Conservation (phyloP, 1,140 invertebrate species). For the Drosophila chauvacae region DNA sequence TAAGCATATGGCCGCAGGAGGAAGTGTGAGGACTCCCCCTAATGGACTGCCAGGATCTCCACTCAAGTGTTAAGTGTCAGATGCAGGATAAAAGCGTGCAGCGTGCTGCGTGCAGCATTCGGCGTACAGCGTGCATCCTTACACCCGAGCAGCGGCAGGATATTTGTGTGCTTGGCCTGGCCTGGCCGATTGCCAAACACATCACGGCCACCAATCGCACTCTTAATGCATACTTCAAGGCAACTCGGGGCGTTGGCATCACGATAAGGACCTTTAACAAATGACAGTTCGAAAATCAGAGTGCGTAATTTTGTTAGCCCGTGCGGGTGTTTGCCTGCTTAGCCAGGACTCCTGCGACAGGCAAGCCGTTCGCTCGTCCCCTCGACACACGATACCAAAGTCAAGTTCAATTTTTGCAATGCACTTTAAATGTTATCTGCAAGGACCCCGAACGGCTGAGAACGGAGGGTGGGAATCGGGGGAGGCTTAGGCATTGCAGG, state of each 20-base stretch:
- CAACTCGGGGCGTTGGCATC: conserved; percentile 54
- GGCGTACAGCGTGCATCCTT: conserved; percentile 25
- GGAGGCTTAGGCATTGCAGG: conserved; percentile 7
- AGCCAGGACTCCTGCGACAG: conserved; percentile 28
- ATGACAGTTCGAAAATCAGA: conserved; percentile 52
- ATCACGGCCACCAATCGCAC: conserved; percentile 57
- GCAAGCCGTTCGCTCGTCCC: conserved; percentile 15
- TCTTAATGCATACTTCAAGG: conserved; percentile 64
- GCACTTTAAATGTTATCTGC: conserved; percentile 59
- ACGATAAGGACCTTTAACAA: conserved; percentile 59
- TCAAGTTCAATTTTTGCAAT: conserved; percentile 60
- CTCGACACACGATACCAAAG: conserved; percentile 32
- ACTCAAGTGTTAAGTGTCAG: conserved; percentile 81
- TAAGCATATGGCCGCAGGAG: conserved; percentile 70
- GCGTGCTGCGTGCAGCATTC: conserved; percentile 25
- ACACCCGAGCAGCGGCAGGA: conserved; percentile 54
- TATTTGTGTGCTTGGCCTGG: conserved; percentile 74
- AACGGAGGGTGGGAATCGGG: conserved; percentile 1
- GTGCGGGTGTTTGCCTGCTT: conserved; percentile 30
- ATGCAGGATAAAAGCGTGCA: conserved; percentile 81
- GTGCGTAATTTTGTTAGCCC: conserved; percentile 33
- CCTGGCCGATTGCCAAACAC: conserved; percentile 53
- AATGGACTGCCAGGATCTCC: conserved; percentile 60
- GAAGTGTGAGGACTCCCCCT: conserved; percentile 40
- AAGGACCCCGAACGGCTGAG: not conserved